Percentiles rank a stretch among this genome's conserved stretches.
Conservation (phyloP, 2,113 vertebrate genomes). For the Psammodynastes pulverulentus region DNA sequence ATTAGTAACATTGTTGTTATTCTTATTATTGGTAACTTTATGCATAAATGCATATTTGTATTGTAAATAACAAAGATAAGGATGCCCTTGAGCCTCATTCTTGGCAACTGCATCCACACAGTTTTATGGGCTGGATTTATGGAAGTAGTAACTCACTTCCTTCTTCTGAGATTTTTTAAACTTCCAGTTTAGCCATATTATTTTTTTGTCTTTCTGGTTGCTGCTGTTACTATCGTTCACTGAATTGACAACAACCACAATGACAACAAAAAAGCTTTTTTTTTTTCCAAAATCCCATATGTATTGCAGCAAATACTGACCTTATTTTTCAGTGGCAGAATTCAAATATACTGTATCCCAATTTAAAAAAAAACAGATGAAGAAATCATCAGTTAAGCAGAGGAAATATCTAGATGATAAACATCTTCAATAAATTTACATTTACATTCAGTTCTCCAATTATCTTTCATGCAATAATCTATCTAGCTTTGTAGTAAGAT, state of each 20-base stretch:
- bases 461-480: not conserved
- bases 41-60: not conserved
- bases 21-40: not conserved
- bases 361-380: not conserved
- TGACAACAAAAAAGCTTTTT: not conserved
- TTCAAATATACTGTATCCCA: constrained; percentile 54
- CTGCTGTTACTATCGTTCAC: not conserved
- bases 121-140: not conserved
- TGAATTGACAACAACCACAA: constrained; percentile 34
- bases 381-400: not conserved
- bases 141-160: not conserved
- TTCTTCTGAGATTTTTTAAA: not conserved
- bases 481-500: not conserved
- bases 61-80: not conserved
- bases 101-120: not conserved
- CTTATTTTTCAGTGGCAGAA: constrained; percentile 49
- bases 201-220: not conserved
- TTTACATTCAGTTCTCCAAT: not conserved
- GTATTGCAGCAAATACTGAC: constrained; percentile 38
- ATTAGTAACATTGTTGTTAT: not conserved
- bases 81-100: not conserved
- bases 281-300: constrained; percentile 51
- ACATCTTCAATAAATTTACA: not conserved
- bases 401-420: not conserved
- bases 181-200: not conserved